phyloP scores from a whole-genome alignment of 2,113 vertebrate genomes.

The Leucoraja erinaceus region DNA sequence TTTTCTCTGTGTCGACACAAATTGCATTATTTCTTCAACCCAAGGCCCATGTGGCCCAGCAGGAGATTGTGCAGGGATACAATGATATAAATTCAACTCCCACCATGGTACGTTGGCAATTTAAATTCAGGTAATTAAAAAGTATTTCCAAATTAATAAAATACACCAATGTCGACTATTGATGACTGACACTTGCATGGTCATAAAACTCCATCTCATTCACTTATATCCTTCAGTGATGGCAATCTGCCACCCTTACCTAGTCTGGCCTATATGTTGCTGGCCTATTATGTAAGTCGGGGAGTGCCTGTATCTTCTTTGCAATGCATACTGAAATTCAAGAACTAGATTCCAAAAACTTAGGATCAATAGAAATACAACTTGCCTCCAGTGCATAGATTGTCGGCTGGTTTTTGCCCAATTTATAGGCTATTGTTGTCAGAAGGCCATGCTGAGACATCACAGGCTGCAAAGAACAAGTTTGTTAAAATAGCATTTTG shows the following conservation, averaged over 20 bases:
- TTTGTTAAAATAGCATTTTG: background rate
- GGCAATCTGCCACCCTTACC: too few relatives aligned
- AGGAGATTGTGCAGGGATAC: background rate
- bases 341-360: background rate
- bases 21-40: background rate
- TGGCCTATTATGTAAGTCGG: too few relatives aligned
- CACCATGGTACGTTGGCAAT: too few relatives aligned
- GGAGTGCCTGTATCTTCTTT: background rate
- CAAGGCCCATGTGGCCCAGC: background rate
- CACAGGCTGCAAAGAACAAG: constrained; percentile 58
- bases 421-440: constrained; percentile 86
- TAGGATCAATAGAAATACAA: background rate
- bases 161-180: too few relatives aligned
- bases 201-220: too few relatives aligned
- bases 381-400: constrained; percentile 85
- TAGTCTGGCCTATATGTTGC: too few relatives aligned
- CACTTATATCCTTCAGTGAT: too few relatives aligned
- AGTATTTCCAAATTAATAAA: too few relatives aligned
- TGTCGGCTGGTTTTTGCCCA: constrained; percentile 70
- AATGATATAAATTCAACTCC: background rate
- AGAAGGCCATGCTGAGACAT: constrained; percentile 85
- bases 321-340: background rate
- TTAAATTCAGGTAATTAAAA: too few relatives aligned
- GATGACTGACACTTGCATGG: too few relatives aligned
- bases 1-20: background rate